Base-by-base conservation (phyloP, 2,888 invertebrate species). In the Tipula unca region DNA sequence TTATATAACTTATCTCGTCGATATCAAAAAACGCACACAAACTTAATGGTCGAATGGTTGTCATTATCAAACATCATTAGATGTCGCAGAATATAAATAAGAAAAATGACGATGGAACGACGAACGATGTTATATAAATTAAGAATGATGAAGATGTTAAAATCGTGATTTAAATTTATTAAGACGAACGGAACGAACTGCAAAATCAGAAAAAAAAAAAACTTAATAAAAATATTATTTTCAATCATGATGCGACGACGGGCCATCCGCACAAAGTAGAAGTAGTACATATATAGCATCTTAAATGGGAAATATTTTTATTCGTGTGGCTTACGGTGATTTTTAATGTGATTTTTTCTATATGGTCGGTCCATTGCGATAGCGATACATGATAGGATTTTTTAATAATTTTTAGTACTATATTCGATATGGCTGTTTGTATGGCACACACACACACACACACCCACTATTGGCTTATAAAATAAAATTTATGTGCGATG, bases 61-160 rank as follows among this genome's bases (percentile, higher is more conserved):
- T 69, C 69, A 69, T 69, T 69, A 69, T 69, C 10, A 69, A 69
- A 69, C 69, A 69, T 69, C 69, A 69, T 69, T 69, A 69, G 25
- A 69, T 25, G 2, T 25, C 25, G 13, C 69, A 69, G 25, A 13
- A 20, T 69, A 69, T 69, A 69, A 69, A 69, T 69, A 69, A 25
- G 69, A 69, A 69, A 69, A 69, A 69, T 69, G 48, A 48, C 10
- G 36, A 36, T n/a, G 48, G 48, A 4, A 6, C 25, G 25, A 25
- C 69, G 25, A 69, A 69, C 8, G 25, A 69, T 8, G 69, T 69
- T 69, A 69, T n/a, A 48, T n/a, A 69, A 69, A 69, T 69, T 25
- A 69, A 69, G 69, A 69, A 69, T 69, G 69, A 69, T 69, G 69
- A 69, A 69, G 69, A 69, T 69, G 69, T 69, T 69, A 69, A 69